Percentiles rank a stretch among this genome's conserved stretches.
These are phyloP conservation scores for Cosmorhoe ocellata DNA, from an alignment of 2,888 invertebrate genomes.

Conservation along the genomic window DNA sequence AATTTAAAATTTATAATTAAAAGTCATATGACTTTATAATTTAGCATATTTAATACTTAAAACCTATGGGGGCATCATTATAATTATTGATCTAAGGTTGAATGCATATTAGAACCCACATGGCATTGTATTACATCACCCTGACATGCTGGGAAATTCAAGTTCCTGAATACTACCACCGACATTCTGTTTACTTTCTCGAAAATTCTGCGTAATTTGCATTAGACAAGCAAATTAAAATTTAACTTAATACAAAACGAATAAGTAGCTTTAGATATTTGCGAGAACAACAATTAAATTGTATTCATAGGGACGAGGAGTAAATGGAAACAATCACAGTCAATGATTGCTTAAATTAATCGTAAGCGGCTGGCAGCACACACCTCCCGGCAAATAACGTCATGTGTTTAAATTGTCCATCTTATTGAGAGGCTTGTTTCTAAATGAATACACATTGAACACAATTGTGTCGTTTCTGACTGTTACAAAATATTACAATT, in stretches of 20 bases:
- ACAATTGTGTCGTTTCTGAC: constrained; percentile 19
- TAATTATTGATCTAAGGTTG: constrained; percentile 18
- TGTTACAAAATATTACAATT: constrained; percentile 1
- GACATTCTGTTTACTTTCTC: neutral
- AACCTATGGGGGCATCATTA: constrained; percentile 10
- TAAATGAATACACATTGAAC: constrained; percentile 11
- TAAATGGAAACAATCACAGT: constrained; percentile 66
- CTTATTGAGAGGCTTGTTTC: constrained; percentile 24
- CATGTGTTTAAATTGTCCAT: constrained; percentile 35
- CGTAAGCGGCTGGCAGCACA: constrained; percentile 55
- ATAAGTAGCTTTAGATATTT: constrained; percentile 3
- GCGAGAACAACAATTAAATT: constrained; percentile 32
- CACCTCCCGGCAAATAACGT: constrained; percentile 59
- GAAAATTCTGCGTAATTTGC: neutral
- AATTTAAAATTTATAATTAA: no score
- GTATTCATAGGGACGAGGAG: constrained; percentile 42
- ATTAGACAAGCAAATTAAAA: neutral
- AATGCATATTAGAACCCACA: constrained; percentile 20
- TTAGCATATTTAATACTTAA: constrained; percentile 13
- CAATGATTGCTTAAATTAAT: constrained; percentile 73
- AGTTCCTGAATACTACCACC: neutral
- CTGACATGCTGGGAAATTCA: constrained; percentile 1
- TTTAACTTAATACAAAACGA: neutral
- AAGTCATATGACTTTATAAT: no score
- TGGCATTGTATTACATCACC: constrained; percentile 19